These are phyloP conservation scores for Therioaphis trifolii DNA, from an alignment of 2,888 invertebrate species.

Conservation along the genomic window DNA sequence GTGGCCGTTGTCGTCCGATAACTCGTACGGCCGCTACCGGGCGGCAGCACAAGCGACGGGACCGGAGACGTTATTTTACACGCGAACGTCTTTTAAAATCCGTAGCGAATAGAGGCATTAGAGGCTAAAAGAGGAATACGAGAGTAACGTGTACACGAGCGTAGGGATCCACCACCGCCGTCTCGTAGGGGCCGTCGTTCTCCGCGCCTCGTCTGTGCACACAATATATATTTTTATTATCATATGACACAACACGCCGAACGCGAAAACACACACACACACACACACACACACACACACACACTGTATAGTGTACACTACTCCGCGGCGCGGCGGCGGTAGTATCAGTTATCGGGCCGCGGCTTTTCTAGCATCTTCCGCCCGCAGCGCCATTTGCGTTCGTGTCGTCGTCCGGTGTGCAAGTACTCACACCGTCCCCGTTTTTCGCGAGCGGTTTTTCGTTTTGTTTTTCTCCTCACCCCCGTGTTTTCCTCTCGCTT, in stretches of 20 bases:
- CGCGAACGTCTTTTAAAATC: neutral
- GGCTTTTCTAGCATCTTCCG: neutral
- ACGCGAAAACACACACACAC: neutral
- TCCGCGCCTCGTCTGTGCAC: too few relatives aligned
- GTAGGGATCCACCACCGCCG: too few relatives aligned
- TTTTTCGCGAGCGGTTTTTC: neutral
- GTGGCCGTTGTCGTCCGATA: too few relatives aligned
- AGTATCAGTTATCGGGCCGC: neutral
- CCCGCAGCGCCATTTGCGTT: conserved; percentile 17
- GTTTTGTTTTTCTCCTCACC: neutral
- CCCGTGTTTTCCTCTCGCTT: too few relatives aligned
- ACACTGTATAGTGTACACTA: neutral
- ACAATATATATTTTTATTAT: too few relatives aligned
- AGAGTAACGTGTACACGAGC: too few relatives aligned
- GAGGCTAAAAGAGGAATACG: too few relatives aligned
- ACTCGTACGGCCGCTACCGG: conserved; percentile 47
- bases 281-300: too few relatives aligned
- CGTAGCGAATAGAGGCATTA: too few relatives aligned
- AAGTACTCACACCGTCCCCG: neutral
- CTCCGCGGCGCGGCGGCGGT: neutral
- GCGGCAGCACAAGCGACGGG: conserved; percentile 42
- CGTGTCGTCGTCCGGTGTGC: neutral
- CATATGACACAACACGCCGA: neutral
- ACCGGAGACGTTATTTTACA: conserved; percentile 13
- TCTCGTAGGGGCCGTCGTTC: too few relatives aligned